These are phyloP conservation scores for Nymphalis urticae DNA, from an alignment of 2,888 invertebrate genomes.

Conservation along the genomic window DNA sequence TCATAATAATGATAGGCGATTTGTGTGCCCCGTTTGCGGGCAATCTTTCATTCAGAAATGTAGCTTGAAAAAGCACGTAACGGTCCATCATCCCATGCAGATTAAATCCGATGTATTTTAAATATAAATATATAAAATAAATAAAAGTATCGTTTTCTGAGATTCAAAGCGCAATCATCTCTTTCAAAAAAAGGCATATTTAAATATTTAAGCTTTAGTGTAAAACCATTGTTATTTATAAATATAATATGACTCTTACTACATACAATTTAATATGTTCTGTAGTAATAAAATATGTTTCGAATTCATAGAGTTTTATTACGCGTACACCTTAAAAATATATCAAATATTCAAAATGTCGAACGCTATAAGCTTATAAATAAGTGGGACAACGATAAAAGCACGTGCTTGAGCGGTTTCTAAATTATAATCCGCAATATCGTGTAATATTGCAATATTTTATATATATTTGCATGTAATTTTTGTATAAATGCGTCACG, in stretches of 20 bases:
- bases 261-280: too few relatives aligned
- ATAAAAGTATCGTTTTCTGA: not conserved
- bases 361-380: constrained; percentile 12
- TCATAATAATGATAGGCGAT: constrained; percentile 70
- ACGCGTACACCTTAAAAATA: too few relatives aligned
- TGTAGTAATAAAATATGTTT: too few relatives aligned
- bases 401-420: constrained; percentile 36
- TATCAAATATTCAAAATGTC: too few relatives aligned
- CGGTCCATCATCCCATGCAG: constrained; percentile 71
- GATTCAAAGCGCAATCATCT: too few relatives aligned
- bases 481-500: constrained; percentile 35
- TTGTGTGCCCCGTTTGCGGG: constrained; percentile 68
- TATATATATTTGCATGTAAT: constrained; percentile 35
- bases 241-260: too few relatives aligned
- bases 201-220: too few relatives aligned
- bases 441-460: not conserved
- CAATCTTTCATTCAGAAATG: constrained; percentile 74
- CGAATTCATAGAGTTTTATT: too few relatives aligned
- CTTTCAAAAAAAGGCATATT: too few relatives aligned
- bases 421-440: constrained; percentile 3
- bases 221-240: too few relatives aligned
- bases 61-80: constrained; percentile 68
- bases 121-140: not conserved
- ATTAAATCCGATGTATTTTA: constrained; percentile 55
- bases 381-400: constrained; percentile 36